Percentiles rank a stretch among this genome's conserved stretches.
Conservation (phyloP, 2,888 invertebrate genomes). For the Agrochola macilenta region DNA sequence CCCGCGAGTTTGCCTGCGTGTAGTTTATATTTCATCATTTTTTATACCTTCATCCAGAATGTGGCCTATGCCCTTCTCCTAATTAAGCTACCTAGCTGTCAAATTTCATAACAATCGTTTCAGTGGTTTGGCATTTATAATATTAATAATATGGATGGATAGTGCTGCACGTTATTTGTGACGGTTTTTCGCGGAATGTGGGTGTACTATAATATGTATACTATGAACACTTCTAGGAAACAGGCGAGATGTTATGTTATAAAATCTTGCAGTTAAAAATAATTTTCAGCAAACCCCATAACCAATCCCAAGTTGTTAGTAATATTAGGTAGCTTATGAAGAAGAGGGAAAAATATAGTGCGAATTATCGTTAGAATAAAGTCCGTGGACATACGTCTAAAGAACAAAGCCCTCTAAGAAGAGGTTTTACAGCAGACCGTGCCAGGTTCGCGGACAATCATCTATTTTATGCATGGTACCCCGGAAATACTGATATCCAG, state of each 20-base stretch:
- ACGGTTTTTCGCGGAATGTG: neutral
- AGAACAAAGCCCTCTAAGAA: neutral
- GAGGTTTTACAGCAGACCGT: neutral
- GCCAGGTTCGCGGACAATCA: neutral
- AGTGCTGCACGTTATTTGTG: neutral
- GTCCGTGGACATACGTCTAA: neutral
- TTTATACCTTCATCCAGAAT: neutral
- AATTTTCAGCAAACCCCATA: no score
- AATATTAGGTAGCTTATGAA: neutral
- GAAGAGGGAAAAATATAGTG: no score
- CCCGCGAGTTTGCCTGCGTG: neutral
- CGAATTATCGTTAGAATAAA: neutral
- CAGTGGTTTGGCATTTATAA: no score
- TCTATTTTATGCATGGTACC: neutral
- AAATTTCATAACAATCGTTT: no score
- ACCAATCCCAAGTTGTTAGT: neutral
- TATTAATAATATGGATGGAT: no score
- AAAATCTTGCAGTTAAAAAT: no score
- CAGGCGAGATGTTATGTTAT: no score
- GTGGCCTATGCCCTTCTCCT: no score
- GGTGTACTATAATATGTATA: no score
- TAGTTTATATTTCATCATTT: neutral
- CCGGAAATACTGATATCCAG: neutral
- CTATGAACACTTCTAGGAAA: no score
- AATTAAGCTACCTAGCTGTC: no score